Evolutionary conservation across 2,797 vertebrate species (phyloP), one percentile per base, ranked within the genome.

Genomic region (Takifugu rubripes): DNA sequence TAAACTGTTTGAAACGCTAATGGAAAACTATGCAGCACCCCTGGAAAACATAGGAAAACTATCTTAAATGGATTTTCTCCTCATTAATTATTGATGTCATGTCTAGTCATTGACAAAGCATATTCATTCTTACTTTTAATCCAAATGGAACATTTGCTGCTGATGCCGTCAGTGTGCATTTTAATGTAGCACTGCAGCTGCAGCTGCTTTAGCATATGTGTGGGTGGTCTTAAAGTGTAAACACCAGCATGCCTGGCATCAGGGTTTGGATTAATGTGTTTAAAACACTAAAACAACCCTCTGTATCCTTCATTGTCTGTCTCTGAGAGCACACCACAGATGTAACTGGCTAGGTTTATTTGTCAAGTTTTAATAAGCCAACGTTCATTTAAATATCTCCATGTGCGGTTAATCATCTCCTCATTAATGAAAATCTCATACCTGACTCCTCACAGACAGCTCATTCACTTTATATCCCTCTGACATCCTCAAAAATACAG

Each of bases 251-350:
- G 40, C 48, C 36, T 25, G 46, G 54, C 24, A 25, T 5, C 10
- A 43, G 53, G 48, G 40, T 69, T 43, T 68, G 31, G 56, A 60
- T 9, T 75, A 64, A 71, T 66, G 64, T 59, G 68, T 74, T 75
- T 67, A 68, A 52, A 74, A 77, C 75, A 68, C 51, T 51, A 73
- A 78, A 83, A 78, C 79, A 75, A 62, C 44, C 56, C 79, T 56
- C 81, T 82, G 76, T 61, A 70, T 74, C 73, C 61, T 68, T 59
- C 10, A 67, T 64, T 81, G 80, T 75, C 64, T 73, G 52, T 68
- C 49, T 58, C 70, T 63, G 71, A 83, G 73, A 81, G 62, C 63
- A 60, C 48, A 64, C 61, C 55, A 59, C 70, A 79, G 75, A 62
- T 73, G 70, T 57, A 15, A 64, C 50, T 58, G 49, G 74, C 33